Evolutionary conservation across 2,888 invertebrate species (phyloP).

Genomic region (Venusia cambrica): DNA sequence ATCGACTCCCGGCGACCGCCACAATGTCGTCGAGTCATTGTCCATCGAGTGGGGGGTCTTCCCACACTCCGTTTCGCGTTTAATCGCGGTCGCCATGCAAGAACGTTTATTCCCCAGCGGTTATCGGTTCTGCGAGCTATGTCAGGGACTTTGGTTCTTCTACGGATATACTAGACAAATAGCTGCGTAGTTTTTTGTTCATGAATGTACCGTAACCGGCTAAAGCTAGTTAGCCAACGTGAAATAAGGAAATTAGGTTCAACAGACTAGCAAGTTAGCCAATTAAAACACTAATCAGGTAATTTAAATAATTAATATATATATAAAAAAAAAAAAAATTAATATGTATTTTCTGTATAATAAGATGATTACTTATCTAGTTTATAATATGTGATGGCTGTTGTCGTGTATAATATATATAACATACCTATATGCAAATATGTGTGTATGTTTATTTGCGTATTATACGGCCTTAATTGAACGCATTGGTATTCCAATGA

Average conservation of each 20-base stretch:
- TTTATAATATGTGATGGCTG: no score
- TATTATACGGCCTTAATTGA: slow-evolving; percentile 6
- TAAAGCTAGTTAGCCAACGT: no score
- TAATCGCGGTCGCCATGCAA: no score
- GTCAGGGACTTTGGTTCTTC: no score
- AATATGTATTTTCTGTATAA: background rate
- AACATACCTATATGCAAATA: no score
- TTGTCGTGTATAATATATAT: no score
- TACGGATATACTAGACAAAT: background rate
- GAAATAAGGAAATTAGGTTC: background rate
- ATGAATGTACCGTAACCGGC: background rate
- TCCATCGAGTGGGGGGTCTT: no score
- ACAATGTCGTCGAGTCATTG: no score
- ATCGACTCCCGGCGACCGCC: no score
- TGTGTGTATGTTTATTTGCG: slow-evolving; percentile 7
- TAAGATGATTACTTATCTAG: background rate
- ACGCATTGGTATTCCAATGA: slow-evolving; percentile 6
- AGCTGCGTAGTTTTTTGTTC: background rate
- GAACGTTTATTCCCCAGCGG: no score
- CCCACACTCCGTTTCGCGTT: no score
- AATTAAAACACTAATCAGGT: background rate
- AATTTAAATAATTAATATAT: slow-evolving; percentile 2
- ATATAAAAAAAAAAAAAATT: background rate
- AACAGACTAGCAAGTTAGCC: background rate
- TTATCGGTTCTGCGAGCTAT: no score